phyloP scores from a whole-genome alignment of 2,113 vertebrate genomes.

The Eublepharis macularius region DNA sequence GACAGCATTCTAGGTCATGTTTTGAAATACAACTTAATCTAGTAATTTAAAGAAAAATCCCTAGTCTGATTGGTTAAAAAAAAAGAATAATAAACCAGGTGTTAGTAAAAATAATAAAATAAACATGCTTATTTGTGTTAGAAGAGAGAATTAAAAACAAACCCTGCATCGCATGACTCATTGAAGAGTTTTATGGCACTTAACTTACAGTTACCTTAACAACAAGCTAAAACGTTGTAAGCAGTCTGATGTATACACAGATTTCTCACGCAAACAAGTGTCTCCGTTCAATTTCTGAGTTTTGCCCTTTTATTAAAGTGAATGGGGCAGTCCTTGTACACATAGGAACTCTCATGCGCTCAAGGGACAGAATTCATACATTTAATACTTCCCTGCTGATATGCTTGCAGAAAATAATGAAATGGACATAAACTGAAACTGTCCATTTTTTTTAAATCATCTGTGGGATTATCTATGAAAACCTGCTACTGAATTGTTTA shows the following conservation, averaged over 20 bases:
- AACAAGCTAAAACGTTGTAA: neutral
- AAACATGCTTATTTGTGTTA: neutral
- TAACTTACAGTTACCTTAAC: neutral
- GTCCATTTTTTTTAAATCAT: neutral
- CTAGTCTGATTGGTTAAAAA: neutral
- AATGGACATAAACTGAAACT: neutral
- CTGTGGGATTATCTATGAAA: neutral
- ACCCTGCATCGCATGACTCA: neutral
- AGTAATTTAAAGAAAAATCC: neutral
- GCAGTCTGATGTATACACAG: neutral
- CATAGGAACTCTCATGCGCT: no score
- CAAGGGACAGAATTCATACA: neutral
- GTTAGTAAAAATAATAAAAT: neutral
- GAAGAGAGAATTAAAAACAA: neutral
- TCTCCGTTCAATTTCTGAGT: neutral
- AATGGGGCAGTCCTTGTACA: neutral
- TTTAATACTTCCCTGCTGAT: neutral
- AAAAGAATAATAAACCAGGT: neutral
- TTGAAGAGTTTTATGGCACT: neutral
- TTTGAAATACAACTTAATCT: neutral
- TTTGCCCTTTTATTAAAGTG: neutral
- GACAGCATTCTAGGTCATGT: neutral
- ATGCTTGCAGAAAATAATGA: neutral
- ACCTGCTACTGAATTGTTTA: neutral
- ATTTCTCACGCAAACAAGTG: neutral